phyloP scores from a whole-genome alignment of 2,888 invertebrate genomes.

The Rhynchonema sp. region DNA sequence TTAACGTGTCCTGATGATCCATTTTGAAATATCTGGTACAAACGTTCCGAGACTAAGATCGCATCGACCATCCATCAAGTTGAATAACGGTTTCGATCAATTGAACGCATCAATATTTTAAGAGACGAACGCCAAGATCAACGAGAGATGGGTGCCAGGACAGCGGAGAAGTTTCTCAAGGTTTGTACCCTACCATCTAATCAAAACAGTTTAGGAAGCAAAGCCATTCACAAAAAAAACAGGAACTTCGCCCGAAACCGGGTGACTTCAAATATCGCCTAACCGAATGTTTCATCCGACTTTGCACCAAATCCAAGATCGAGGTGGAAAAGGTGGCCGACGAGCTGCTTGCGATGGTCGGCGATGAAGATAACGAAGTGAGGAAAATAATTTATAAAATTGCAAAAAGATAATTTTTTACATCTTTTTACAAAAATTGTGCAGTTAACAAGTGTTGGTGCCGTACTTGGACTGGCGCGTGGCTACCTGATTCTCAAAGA shows the following conservation, averaged over 20 bases:
- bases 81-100: too few relatives aligned
- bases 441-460: slow-evolving; percentile 15
- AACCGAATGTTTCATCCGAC: slow-evolving; percentile 55
- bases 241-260: slow-evolving; percentile 19
- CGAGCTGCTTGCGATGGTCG: slow-evolving; percentile 50
- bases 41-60: too few relatives aligned
- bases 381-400: too few relatives aligned
- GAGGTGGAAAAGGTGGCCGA: slow-evolving; percentile 64
- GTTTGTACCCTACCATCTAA: slow-evolving; percentile 15
- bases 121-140: background rate
- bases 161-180: slow-evolving; percentile 44
- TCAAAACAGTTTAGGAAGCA: background rate
- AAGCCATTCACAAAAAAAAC: background rate
- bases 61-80: too few relatives aligned
- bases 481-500: slow-evolving; percentile 73
- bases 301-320: slow-evolving; percentile 62
- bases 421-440: background rate
- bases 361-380: slow-evolving; percentile 40
- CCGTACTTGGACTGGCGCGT: slow-evolving; percentile 62
- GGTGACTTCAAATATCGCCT: slow-evolving; percentile 18
- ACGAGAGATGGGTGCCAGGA: slow-evolving; percentile 57
- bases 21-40: too few relatives aligned
- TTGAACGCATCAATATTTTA: background rate
- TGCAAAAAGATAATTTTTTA: background rate
- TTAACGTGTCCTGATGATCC: too few relatives aligned